Base-by-base conservation (phyloP, 2,888 invertebrate species). In the Adelphocoris suturalis region DNA sequence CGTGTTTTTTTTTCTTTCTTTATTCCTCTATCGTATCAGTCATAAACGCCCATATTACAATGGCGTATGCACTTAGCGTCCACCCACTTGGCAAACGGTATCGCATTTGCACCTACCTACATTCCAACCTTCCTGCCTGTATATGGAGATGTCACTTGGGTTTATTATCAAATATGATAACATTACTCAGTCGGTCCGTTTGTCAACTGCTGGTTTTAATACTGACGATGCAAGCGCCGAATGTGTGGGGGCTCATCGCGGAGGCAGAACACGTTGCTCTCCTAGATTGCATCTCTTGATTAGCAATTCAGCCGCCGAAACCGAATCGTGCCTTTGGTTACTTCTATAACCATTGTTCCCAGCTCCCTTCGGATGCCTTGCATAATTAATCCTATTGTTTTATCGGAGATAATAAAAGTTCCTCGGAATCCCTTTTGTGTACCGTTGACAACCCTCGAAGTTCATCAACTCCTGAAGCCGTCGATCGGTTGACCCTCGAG, bases 381-480 rank as follows among this genome's bases (percentile, higher is more conserved):
- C 85, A 85, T 85, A 85, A 85, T 85, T 85, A 85, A 85, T 85
- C 85, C 61, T 46, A 85, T 85, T 85, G 85, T 85, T 61, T 57
- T 85, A 85, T 37, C 85, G 37, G 85, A 68, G 68, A 85, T 85
- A 85, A 85, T 61, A 61, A 85, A 85, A 85, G 61, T 55, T 85
- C 61, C n/a, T 37, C 27, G 61, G 85, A 61, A 85, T 37, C 61
- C 85, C 55, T 85, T 85, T 85, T 52, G 52, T 85, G 46, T 16
- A 37, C 82, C 57, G 57, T 85, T 85, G 85, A 85, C 85, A 85
- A 85, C 57, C 85, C 19, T 61, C 47, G 27, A 61, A 85, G 85
- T 85, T 85, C 85, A 85, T 85, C 85, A 85, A 85, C 85, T 85
- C 52, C 13, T 80, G 68, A 23, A 23, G 68, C 68, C 68, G 68